Percentiles rank a stretch among this genome's conserved stretches.
Evolutionary conservation across 2,113 vertebrate genomes (phyloP).

Genomic region (Sinocyclocheilus grahami): DNA sequence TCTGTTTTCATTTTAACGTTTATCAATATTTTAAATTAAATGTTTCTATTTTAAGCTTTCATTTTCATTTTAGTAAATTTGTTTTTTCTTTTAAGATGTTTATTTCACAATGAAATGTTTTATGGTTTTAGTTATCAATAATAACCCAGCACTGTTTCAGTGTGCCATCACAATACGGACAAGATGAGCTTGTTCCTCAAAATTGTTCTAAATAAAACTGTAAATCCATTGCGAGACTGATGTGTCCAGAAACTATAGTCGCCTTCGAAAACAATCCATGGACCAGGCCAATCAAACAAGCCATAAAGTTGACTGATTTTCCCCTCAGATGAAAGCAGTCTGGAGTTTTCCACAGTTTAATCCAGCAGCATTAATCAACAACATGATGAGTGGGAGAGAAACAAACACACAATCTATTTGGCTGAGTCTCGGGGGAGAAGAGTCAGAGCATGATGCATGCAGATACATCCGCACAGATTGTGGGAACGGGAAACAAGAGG

Average conservation of each 20-base stretch:
- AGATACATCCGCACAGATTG: constrained; percentile 30
- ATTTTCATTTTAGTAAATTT: no score
- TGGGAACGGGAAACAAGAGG: constrained; percentile 43
- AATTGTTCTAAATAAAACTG: background rate
- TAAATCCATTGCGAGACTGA: background rate
- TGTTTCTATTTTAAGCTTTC: no score
- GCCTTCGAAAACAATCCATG: background rate
- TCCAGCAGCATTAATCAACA: constrained; percentile 40
- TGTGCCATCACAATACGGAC: background rate
- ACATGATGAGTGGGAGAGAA: background rate
- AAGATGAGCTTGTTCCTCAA: background rate
- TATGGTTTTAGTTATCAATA: background rate
- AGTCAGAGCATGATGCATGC: constrained; percentile 25
- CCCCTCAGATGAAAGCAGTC: constrained; percentile 30
- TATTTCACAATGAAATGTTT: no score
- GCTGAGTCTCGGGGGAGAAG: background rate
- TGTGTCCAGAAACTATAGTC: background rate
- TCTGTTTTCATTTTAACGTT: no score
- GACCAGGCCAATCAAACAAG: background rate
- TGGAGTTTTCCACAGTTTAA: background rate
- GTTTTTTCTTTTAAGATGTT: no score
- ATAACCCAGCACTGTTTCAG: background rate
- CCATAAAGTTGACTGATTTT: background rate
- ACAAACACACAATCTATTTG: constrained; percentile 30
- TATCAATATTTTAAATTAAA: no score